A percentile compares a stretch with the other conserved stretches of the same genome.
Evolutionary conservation across 2,113 vertebrate genomes (phyloP).

Genomic region (Ornithorhynchus anatinus): DNA sequence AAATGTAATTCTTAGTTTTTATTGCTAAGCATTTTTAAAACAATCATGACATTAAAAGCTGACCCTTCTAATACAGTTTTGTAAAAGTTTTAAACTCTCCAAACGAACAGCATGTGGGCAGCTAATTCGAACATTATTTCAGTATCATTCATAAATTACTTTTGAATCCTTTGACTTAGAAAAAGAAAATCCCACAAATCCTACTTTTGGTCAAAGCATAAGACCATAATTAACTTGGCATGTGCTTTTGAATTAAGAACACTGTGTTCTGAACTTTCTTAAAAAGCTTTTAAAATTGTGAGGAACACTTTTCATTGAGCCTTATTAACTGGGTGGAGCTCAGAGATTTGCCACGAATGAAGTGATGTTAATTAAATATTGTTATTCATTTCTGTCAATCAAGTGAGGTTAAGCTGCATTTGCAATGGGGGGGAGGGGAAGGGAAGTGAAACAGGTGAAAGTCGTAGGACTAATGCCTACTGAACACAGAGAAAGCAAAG

Average conservation of each 20-base stretch:
- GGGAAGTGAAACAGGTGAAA: slow-evolving; percentile 46
- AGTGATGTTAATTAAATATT: slow-evolving; percentile 68
- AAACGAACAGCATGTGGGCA: slow-evolving; percentile 63
- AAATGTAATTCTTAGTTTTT: slow-evolving; percentile 55
- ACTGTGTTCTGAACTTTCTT: slow-evolving; percentile 66
- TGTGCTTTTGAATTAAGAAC: slow-evolving; percentile 74
- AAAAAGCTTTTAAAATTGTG: slow-evolving; percentile 62
- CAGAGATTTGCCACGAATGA: slow-evolving; percentile 72
- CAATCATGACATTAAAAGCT: slow-evolving; percentile 47
- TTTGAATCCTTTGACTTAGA: slow-evolving; percentile 68
- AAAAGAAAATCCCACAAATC: slow-evolving; percentile 66
- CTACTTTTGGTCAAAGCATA: slow-evolving; percentile 68
- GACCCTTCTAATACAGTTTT: slow-evolving; percentile 44
- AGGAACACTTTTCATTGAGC: slow-evolving; percentile 49
- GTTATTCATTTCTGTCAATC: slow-evolving; percentile 55
- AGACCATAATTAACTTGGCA: slow-evolving; percentile 77
- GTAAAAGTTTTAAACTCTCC: slow-evolving; percentile 43
- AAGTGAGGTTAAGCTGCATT: slow-evolving; percentile 54
- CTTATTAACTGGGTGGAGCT: slow-evolving; percentile 64
- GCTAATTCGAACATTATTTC: slow-evolving; percentile 67
- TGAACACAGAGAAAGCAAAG: slow-evolving; percentile 44
- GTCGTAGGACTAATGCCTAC: slow-evolving; percentile 46
- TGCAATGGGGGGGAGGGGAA: slow-evolving; percentile 31
- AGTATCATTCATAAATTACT: slow-evolving; percentile 69
- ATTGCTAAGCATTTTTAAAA: slow-evolving; percentile 42